Percentiles rank a stretch among this genome's conserved stretches.
Evolutionary conservation across 2,888 invertebrate species (phyloP).

Genomic region (Xestia xanthographa): DNA sequence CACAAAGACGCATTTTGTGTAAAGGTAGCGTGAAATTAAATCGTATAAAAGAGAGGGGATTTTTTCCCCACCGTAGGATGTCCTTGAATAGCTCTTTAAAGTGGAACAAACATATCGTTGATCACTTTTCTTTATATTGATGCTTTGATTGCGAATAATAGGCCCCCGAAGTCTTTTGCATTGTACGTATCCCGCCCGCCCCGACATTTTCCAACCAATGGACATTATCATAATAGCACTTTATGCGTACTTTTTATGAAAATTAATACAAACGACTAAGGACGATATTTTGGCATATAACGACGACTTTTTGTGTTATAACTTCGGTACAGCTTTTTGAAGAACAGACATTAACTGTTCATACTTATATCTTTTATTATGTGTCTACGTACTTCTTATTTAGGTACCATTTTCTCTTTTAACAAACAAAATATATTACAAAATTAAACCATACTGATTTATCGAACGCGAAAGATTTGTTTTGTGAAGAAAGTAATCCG

Average conservation of each 20-base stretch:
- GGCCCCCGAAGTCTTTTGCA: constrained; percentile 59
- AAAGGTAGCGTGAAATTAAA: constrained; percentile 62
- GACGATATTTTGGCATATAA: constrained; percentile 64
- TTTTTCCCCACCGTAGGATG: constrained; percentile 51
- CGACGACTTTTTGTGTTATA: constrained; percentile 29
- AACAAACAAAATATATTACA: constrained; percentile 27
- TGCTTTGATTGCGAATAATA: constrained; percentile 65
- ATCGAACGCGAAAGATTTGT: constrained; percentile 62
- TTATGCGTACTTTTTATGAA: constrained; percentile 69
- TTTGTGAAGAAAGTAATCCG: constrained; percentile 82
- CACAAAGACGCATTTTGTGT: constrained; percentile 53
- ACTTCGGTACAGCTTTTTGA: constrained; percentile 22
- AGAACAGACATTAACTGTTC: constrained; percentile 25
- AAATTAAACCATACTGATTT: constrained; percentile 61
- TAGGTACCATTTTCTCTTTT: constrained; percentile 19
- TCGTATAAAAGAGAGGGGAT: constrained; percentile 57
- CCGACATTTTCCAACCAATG: constrained; percentile 62
- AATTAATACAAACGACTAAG: constrained; percentile 71
- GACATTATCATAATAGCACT: constrained; percentile 66
- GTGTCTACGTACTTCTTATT: constrained; percentile 6
- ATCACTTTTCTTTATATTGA: constrained; percentile 62
- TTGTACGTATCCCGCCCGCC: constrained; percentile 66
- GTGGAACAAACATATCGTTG: constrained; percentile 59
- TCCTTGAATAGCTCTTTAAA: constrained; percentile 58
- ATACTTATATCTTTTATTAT: constrained; percentile 14